Evolutionary conservation across 2,113 vertebrate species (phyloP), one percentile per base, ranked within the genome.

Genomic region (Lucifuga dentata): DNA sequence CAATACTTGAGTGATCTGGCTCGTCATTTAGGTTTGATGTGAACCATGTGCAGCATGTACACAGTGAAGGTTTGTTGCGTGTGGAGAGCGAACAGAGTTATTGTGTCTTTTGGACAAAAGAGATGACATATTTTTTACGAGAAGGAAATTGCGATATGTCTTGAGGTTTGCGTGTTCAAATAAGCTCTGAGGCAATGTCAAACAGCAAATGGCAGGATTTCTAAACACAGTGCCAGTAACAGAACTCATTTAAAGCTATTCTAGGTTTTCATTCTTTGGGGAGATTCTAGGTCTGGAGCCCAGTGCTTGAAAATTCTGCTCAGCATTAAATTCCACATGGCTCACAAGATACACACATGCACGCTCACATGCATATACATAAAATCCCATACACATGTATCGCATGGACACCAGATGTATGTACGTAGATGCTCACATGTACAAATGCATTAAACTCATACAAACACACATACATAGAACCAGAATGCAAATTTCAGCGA

Each of bases 1-100:
- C 36, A 57, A 80, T 53, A 67, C 44, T 29, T 35, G 33, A 61
- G 46, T 44, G 53, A 70, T 58, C 53, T 40, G 21, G 13, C 53
- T 44, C 44, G 61, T 61, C 15, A 2, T 71, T 68, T 56, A 52
- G 26, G 19, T 71, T 63, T 75, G 72, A 88, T 87, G 45, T 6
- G 40, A 79, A 87, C 68, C 84, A 87, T 63, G 73, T 86, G 85
- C 17, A 16, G 33, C 2, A 3, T 20, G 21, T 21, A 55, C 29
- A 60, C 43, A 59, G 36, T 52, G 44, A 58, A 63, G 7, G 40
- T 58, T 66, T 60, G 38, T 61, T 67, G 35, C 8, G 5, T 61
- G 60, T 69, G 51, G 10, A 77, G 53, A 68, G 32, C 32, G 23
- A 16, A 59, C 21, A 16, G 72, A 19, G 21, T 52, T 57, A 23